These are phyloP conservation scores for Columba livia DNA, from an alignment of 2,113 vertebrate species.

Conservation along the genomic window DNA sequence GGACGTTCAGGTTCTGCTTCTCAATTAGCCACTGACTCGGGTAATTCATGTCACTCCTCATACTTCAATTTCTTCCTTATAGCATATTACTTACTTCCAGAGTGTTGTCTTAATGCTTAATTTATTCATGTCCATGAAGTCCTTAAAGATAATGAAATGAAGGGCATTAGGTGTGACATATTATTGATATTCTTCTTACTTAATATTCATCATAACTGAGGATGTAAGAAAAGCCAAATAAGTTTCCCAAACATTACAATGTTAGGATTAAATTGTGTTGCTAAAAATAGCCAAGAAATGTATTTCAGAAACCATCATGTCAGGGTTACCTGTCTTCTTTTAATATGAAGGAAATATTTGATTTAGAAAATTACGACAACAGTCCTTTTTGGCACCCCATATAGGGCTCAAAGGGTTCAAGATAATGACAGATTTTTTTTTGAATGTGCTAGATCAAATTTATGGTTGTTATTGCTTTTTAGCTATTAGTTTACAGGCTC, in stretches of 20 bases:
- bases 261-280: background rate
- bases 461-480: no score
- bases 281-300: background rate
- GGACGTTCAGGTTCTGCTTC: background rate
- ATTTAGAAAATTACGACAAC: background rate
- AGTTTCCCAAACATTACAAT: background rate
- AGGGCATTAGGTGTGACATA: fast-evolving
- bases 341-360: background rate
- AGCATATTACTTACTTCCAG: background rate
- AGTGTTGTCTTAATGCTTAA: background rate
- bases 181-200: background rate
- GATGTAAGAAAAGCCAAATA: background rate
- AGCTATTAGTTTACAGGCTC: no score
- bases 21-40: background rate
- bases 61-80: background rate
- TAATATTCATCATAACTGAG: background rate
- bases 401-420: no score
- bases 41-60: background rate
- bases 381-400: no score
- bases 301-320: background rate
- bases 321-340: background rate
- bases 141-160: background rate
- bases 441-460: no score
- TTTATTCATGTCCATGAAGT: background rate
- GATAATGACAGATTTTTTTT: no score